phyloP scores from a whole-genome alignment of 2,888 invertebrate genomes.

The Brenthis ino region DNA sequence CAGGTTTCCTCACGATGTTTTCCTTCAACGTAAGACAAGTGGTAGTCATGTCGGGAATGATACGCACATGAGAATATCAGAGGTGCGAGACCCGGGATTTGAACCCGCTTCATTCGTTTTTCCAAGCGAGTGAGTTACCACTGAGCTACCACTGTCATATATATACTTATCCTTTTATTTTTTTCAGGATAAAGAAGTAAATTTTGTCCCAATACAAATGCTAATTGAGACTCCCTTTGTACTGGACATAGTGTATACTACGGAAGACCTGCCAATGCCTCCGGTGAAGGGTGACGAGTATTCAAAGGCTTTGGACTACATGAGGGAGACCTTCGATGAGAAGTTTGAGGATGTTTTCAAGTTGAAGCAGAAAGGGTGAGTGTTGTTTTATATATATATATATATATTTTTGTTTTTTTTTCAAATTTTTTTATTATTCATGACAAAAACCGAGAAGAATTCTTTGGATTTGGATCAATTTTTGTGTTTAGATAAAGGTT shows the following conservation, averaged over 20 bases:
- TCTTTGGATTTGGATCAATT: too few relatives aligned
- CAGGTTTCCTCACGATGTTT: too few relatives aligned
- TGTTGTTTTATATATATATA: neutral
- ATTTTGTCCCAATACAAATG: constrained; percentile 90
- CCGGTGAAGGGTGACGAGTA: constrained; percentile 84
- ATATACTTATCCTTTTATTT: neutral
- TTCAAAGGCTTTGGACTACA: constrained; percentile 83
- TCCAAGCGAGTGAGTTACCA: too few relatives aligned
- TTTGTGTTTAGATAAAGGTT: too few relatives aligned
- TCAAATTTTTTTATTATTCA: too few relatives aligned
- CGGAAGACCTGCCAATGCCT: constrained; percentile 83
- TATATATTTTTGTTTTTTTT: too few relatives aligned
- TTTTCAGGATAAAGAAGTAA: constrained; percentile 77
- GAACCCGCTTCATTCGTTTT: neutral
- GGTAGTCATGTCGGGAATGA: too few relatives aligned
- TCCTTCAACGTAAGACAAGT: too few relatives aligned
- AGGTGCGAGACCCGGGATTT: neutral
- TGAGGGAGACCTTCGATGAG: constrained; percentile 85
- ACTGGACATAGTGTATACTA: constrained; percentile 92
- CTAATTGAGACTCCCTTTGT: constrained; percentile 90
- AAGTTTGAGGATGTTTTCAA: constrained; percentile 92
- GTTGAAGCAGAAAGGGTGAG: constrained; percentile 86
- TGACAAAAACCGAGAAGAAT: too few relatives aligned
- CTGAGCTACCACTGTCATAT: neutral
- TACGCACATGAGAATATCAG: too few relatives aligned